Evolutionary conservation across 2,797 vertebrate species (phyloP).

Genomic region (Eurystomus glaucurus): DNA sequence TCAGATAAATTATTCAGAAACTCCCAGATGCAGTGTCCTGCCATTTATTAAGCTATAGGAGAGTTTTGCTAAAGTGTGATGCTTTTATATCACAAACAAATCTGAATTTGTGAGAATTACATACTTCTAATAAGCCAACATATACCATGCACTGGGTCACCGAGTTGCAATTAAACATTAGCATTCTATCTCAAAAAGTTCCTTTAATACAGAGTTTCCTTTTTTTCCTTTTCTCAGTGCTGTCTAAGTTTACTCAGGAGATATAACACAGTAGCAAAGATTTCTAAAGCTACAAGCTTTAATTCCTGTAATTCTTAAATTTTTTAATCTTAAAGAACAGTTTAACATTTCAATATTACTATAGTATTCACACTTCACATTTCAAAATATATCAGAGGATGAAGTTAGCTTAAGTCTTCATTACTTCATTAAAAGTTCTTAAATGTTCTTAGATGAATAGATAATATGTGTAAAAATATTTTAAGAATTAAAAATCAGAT

Average conservation of each 20-base stretch:
- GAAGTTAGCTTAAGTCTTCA: not conserved
- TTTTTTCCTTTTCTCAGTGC: not conserved
- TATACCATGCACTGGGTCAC: not conserved
- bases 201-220: not conserved
- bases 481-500: not conserved
- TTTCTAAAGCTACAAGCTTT: not conserved
- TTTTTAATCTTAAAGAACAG: not conserved
- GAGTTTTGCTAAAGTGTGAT: constrained; percentile 5
- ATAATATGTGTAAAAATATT: not conserved
- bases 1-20: constrained; percentile 77
- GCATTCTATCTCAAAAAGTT: not conserved
- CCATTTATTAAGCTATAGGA: constrained; percentile 33
- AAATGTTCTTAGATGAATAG: not conserved
- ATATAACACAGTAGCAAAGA: not conserved
- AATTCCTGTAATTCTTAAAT: not conserved
- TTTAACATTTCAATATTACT: not conserved
- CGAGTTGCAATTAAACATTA: not conserved
- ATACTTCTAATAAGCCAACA: not conserved
- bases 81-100: not conserved
- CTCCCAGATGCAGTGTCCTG: constrained; percentile 62
- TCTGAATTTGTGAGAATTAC: not conserved
- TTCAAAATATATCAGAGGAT: not conserved
- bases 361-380: not conserved
- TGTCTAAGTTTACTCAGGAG: not conserved
- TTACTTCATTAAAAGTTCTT: not conserved